Conservation (phyloP, 2,797 vertebrate species). For the Lateolabrax maculatus region DNA sequence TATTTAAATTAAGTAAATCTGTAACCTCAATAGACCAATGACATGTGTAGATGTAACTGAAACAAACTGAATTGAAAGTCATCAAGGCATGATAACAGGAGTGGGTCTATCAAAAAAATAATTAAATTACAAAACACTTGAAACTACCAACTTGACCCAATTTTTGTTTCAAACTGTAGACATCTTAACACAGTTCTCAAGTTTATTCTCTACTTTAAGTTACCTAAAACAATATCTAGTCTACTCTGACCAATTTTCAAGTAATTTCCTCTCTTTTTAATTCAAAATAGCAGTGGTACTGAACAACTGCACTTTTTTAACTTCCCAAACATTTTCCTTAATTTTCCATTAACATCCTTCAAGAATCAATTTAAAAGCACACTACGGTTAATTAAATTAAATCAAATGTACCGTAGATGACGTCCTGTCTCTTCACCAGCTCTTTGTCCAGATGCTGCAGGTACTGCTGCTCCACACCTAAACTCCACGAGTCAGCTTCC, state of each 20-base stretch:
- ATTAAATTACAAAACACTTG: background rate
- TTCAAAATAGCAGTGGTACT: background rate
- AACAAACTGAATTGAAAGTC: background rate
- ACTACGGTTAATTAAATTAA: background rate
- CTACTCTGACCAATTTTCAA: background rate
- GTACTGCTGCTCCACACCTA: conserved; percentile 91
- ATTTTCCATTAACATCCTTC: background rate
- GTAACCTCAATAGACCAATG: background rate
- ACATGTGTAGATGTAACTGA: background rate
- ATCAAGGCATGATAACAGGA: background rate
- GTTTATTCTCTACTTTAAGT: background rate
- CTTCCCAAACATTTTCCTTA: background rate
- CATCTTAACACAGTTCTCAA: background rate
- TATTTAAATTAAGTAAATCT: conserved; percentile 11
- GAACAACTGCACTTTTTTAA: background rate
- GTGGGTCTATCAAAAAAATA: background rate
- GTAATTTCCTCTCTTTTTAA: background rate
- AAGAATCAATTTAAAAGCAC: background rate
- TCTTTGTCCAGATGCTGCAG: conserved; percentile 93
- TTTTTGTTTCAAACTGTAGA: background rate
- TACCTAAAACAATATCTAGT: background rate
- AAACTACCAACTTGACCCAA: background rate
- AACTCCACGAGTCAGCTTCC: conserved; percentile 97
- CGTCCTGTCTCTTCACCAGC: conserved; percentile 94
- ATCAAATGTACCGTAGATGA: conserved; percentile 91